Percentiles rank a stretch among this genome's conserved stretches.
Evolutionary conservation across 2,797 vertebrate species (phyloP).

Genomic region (Nyctibius grandis): DNA sequence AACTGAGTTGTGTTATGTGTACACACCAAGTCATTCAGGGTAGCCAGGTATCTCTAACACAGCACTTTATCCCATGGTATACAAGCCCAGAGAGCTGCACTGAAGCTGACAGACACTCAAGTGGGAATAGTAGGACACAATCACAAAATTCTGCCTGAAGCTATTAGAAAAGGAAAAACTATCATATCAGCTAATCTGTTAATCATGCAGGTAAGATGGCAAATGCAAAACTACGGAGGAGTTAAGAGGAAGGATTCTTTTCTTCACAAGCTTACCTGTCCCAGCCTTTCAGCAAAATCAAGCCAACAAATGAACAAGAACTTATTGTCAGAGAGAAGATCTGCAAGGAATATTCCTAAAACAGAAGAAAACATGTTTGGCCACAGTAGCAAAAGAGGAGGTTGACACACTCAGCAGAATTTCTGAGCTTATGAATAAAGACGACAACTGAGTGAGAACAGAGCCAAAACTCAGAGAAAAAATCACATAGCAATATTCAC

Average conservation of each 20-base stretch:
- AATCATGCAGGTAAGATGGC: background rate
- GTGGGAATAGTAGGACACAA: background rate
- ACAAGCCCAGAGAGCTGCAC: background rate
- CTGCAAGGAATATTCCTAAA: background rate
- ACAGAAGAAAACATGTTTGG: background rate
- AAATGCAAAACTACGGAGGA: background rate
- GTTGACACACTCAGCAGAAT: conserved; percentile 12
- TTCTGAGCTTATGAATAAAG: conserved; percentile 37
- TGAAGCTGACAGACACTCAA: background rate
- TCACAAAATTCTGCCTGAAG: background rate
- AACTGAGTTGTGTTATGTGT: background rate
- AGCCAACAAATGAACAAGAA: background rate
- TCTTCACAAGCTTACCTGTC: background rate
- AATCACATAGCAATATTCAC: conserved; percentile 28
- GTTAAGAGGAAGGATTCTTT: background rate
- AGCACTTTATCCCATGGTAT: background rate
- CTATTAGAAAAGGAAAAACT: background rate
- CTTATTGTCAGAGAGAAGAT: background rate
- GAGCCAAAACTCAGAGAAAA: conserved; percentile 29
- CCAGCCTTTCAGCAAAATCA: background rate
- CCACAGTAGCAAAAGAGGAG: background rate
- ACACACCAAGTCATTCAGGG: background rate
- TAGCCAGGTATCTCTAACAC: background rate
- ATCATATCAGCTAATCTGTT: background rate
- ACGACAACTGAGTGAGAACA: background rate